Evolutionary conservation across 2,113 vertebrate genomes (phyloP).

Genomic region (Hiodon alosoides): DNA sequence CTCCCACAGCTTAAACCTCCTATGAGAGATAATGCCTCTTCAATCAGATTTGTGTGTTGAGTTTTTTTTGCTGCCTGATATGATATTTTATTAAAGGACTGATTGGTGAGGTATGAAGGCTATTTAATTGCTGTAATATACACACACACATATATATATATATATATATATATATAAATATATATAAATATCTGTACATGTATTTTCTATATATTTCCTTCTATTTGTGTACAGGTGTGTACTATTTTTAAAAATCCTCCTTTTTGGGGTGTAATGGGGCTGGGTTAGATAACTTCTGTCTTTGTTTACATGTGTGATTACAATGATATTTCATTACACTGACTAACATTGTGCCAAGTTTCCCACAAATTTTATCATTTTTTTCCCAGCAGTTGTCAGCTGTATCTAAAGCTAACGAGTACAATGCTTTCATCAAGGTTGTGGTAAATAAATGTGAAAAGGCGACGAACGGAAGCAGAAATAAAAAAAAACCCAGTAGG

Average conservation of each 20-base stretch:
- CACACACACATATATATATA: slow-evolving; percentile 66
- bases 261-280: slow-evolving; percentile 44
- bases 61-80: slow-evolving; percentile 39
- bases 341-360: slow-evolving; percentile 66
- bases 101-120: slow-evolving; percentile 51
- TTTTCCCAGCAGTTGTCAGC: too few species aligned
- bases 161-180: slow-evolving; percentile 66
- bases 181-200: slow-evolving; percentile 67
- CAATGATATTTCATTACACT: slow-evolving; percentile 53
- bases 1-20: slow-evolving; percentile 11
- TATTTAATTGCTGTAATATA: slow-evolving; percentile 59
- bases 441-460: slow-evolving; percentile 42
- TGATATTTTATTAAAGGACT: slow-evolving; percentile 59
- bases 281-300: slow-evolving; percentile 56
- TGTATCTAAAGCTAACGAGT: slow-evolving; percentile 58
- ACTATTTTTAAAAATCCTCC: slow-evolving; percentile 46
- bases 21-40: slow-evolving; percentile 45
- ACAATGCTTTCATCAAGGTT: slow-evolving; percentile 58
- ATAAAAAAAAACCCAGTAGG: neutral
- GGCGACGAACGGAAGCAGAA: neutral
- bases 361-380: slow-evolving; percentile 33
- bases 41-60: slow-evolving; percentile 40
- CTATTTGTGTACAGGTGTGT: slow-evolving; percentile 49
- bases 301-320: slow-evolving; percentile 68
- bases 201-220: slow-evolving; percentile 61